These are phyloP conservation scores for Pollenia griseotomentosa DNA, from an alignment of 2,888 invertebrate genomes.

Conservation along the genomic window DNA sequence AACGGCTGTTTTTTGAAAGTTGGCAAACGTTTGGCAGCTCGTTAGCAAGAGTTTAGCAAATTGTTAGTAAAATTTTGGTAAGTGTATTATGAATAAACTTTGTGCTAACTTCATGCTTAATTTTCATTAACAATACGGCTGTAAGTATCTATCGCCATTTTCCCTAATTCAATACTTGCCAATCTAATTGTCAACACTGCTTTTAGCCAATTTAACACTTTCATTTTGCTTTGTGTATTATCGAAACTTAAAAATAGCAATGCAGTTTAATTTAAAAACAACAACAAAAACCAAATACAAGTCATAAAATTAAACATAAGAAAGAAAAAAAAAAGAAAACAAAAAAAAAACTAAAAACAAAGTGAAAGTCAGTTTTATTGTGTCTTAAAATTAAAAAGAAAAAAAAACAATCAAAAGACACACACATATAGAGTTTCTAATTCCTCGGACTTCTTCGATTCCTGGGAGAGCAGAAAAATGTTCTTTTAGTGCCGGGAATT, in stretches of 20 bases:
- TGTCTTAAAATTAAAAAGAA: constrained; percentile 47
- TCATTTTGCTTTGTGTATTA: constrained; percentile 21
- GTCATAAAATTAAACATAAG: constrained; percentile 27
- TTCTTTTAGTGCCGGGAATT: too few species aligned
- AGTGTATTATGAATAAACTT: too few species aligned
- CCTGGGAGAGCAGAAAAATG: too few species aligned
- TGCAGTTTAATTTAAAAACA: constrained; percentile 27
- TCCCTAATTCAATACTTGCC: neutral
- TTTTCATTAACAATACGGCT: too few species aligned
- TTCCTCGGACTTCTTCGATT: too few species aligned
- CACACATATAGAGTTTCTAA: too few species aligned
- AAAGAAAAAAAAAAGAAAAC: neutral
- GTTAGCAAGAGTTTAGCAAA: too few species aligned
- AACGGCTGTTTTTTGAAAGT: too few species aligned
- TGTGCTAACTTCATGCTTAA: too few species aligned
- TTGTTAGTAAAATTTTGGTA: too few species aligned
- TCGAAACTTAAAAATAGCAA: constrained; percentile 22
- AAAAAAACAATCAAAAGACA: constrained; percentile 43
- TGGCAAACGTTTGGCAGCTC: too few species aligned
- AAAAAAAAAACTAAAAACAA: constrained; percentile 34
- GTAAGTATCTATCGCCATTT: neutral
- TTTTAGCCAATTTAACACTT: neutral
- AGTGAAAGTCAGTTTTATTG: constrained; percentile 61
- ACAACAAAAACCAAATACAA: constrained; percentile 31
- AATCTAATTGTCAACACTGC: neutral